A percentile compares a stretch with the other conserved stretches of the same genome.
phyloP scores from a whole-genome alignment of 2,797 vertebrate species.

The Varecia variegata region DNA sequence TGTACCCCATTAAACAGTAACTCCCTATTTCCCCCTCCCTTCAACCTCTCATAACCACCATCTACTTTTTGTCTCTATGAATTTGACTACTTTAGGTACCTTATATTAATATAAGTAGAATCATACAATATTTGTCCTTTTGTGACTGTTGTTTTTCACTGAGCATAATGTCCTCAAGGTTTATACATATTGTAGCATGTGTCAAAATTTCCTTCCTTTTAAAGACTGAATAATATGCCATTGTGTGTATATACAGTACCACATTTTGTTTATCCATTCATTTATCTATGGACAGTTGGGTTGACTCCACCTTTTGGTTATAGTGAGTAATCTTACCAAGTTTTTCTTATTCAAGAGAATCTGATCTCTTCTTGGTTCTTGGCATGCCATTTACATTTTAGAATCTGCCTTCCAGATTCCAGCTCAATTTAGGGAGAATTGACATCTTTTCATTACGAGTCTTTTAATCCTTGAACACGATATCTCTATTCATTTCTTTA shows the following conservation, averaged over 20 bases:
- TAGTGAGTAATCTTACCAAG: neutral
- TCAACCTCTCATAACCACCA: neutral
- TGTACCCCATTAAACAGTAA: neutral
- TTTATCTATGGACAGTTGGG: neutral
- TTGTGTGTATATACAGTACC: neutral
- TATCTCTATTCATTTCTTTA: neutral
- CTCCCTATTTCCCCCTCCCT: neutral
- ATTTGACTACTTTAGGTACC: neutral
- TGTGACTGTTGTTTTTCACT: neutral
- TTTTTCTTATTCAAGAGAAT: conserved; percentile 7
- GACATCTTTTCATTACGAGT: neutral
- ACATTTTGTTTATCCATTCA: neutral
- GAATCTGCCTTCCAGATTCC: neutral
- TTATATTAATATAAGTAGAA: neutral
- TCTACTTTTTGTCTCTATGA: neutral
- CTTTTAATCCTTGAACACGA: neutral
- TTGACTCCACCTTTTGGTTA: neutral
- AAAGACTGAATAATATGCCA: neutral
- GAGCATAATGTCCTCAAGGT: neutral
- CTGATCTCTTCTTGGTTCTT: neutral
- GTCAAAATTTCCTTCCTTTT: neutral
- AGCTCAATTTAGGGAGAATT: neutral
- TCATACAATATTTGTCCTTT: neutral
- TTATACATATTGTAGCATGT: neutral
- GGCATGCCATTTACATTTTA: neutral